Conservation (phyloP, 2,797 vertebrate species). For the Protosalanx chinensis region DNA sequence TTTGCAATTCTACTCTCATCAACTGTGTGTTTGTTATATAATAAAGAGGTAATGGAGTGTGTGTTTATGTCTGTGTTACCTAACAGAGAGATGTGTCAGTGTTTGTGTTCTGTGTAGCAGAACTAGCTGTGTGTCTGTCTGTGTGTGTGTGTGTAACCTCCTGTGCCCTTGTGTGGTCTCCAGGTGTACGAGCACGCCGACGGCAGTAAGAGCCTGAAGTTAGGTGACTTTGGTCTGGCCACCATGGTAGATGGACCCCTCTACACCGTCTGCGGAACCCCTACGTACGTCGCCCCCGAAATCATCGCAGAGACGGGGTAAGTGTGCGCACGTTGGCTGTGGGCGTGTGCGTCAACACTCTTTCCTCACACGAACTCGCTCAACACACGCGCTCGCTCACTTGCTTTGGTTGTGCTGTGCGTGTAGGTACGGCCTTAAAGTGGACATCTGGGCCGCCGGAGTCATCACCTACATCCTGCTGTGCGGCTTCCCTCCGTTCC, state of each 20-base stretch:
- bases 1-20: no score
- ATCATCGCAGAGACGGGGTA: constrained; percentile 98
- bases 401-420: neutral
- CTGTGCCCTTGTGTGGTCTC: constrained; percentile 12
- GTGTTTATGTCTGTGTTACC: neutral
- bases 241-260: constrained; percentile 94
- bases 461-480: constrained; percentile 98
- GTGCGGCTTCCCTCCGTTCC: constrained; percentile 95
- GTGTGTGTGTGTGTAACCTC: neutral
- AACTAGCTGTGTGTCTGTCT: constrained; percentile 2
- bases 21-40: constrained; percentile 1
- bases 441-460: constrained; percentile 98
- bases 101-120: neutral
- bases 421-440: constrained; percentile 93
- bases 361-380: neutral
- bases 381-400: neutral
- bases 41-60: neutral
- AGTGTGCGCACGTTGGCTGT: constrained; percentile 29
- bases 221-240: constrained; percentile 96
- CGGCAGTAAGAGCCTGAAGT: constrained; percentile 94
- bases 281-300: constrained; percentile 98
- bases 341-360: neutral
- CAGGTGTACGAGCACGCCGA: constrained; percentile 97
- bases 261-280: constrained; percentile 95
- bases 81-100: neutral